Evolutionary conservation across 2,113 vertebrate species (phyloP).

Genomic region (Symphodus melops): DNA sequence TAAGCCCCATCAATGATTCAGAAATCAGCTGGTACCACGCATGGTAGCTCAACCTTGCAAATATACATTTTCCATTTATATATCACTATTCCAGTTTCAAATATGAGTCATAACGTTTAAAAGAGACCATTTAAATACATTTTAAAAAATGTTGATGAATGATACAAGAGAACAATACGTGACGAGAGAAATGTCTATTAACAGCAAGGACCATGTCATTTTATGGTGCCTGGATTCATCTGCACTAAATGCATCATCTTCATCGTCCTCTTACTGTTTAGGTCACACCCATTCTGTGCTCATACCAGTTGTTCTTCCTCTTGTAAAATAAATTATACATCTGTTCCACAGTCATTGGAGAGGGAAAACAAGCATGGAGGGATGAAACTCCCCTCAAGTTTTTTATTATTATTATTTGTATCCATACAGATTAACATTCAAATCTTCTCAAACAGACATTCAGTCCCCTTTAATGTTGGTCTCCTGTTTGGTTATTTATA

Average conservation of each 20-base stretch:
- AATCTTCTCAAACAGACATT: background rate
- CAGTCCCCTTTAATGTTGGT: background rate
- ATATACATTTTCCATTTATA: background rate
- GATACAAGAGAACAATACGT: conserved; percentile 12
- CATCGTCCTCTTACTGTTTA: conserved; percentile 1
- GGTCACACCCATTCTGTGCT: background rate
- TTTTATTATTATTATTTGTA: background rate
- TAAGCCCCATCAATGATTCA: conserved; percentile 23
- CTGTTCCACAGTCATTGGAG: background rate
- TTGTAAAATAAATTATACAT: conserved; percentile 18
- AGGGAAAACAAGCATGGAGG: background rate
- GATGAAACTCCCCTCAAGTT: background rate
- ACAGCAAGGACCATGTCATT: background rate
- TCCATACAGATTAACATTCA: background rate
- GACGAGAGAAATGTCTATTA: conserved; percentile 14
- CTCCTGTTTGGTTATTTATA: background rate
- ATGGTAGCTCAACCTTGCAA: background rate
- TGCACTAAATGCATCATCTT: background rate
- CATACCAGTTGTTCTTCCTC: background rate
- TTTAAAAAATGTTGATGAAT: conserved; percentile 4
- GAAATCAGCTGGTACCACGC: conserved; percentile 28
- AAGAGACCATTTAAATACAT: background rate
- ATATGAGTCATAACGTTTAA: background rate
- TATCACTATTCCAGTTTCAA: background rate
- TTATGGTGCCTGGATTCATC: background rate